phyloP scores from a whole-genome alignment of 2,797 vertebrate species.

The Leptatherina wallacei region DNA sequence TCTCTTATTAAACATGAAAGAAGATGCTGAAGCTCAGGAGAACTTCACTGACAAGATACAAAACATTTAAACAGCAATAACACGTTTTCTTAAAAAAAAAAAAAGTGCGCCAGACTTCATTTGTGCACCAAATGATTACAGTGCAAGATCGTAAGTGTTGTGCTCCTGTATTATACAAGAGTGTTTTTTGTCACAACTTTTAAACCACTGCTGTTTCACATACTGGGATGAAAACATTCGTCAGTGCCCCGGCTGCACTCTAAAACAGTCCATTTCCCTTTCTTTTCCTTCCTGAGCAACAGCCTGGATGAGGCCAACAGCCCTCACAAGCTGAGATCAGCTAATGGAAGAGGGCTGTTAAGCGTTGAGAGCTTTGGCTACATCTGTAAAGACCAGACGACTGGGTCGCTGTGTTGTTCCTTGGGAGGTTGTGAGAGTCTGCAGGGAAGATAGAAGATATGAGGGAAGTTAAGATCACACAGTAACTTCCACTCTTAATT shows the following conservation, averaged over 20 bases:
- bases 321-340: slow-evolving; percentile 7
- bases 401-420: slow-evolving; percentile 93
- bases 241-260: slow-evolving; percentile 33
- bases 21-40: slow-evolving; percentile 56
- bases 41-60: slow-evolving; percentile 58
- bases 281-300: slow-evolving; percentile 55
- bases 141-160: slow-evolving; percentile 62
- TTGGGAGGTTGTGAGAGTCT: slow-evolving; percentile 90
- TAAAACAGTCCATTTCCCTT: slow-evolving; percentile 48
- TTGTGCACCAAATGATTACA: slow-evolving; percentile 59
- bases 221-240: slow-evolving; percentile 38
- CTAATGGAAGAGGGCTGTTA: slow-evolving; percentile 75
- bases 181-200: slow-evolving; percentile 6
- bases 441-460: slow-evolving; percentile 45
- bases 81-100: slow-evolving; percentile 41
- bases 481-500: not conserved
- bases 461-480: slow-evolving; percentile 18
- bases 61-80: slow-evolving; percentile 59
- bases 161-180: slow-evolving; percentile 49
- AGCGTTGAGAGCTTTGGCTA: slow-evolving; percentile 93
- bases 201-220: slow-evolving; percentile 25
- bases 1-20: slow-evolving; percentile 61
- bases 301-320: slow-evolving; percentile 33
- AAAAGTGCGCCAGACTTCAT: slow-evolving; percentile 61
- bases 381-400: slow-evolving; percentile 95